These are phyloP conservation scores for Micoletzkya japonica DNA, from an alignment of 2,888 invertebrate species.

Conservation along the genomic window DNA sequence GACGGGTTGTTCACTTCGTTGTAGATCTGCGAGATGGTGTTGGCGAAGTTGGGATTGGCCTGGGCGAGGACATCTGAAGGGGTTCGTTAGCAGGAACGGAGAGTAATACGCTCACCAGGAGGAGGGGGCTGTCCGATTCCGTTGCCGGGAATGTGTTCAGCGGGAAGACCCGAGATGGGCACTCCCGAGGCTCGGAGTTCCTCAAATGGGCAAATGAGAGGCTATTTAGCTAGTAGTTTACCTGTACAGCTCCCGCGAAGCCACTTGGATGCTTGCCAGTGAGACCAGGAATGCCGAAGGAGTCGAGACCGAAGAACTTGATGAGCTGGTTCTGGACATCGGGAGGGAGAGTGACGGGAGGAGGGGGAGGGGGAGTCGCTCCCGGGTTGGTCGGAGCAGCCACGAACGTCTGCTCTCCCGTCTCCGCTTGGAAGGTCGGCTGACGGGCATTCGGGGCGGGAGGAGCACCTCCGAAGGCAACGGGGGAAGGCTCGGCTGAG, in stretches of 20 bases:
- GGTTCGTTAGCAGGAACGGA: not conserved
- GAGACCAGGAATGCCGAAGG: constrained; percentile 63
- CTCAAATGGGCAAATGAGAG: constrained; percentile 28
- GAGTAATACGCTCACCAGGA: constrained; percentile 3
- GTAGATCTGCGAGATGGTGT: constrained; percentile 51
- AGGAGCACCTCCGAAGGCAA: constrained; percentile 14
- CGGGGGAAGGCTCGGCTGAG: constrained; percentile 30
- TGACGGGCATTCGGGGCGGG: constrained; percentile 32
- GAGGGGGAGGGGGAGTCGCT: constrained; percentile 47
- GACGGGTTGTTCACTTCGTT: constrained; percentile 51
- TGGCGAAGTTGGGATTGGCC: constrained; percentile 62
- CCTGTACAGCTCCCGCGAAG: constrained; percentile 61
- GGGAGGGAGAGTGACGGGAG: constrained; percentile 62
- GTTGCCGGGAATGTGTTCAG: constrained; percentile 39
- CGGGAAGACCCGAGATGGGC: constrained; percentile 59
- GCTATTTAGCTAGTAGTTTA: constrained; percentile 9
- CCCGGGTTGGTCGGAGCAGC: constrained; percentile 27
- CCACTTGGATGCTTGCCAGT: constrained; percentile 62
- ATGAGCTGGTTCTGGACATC: constrained; percentile 64
- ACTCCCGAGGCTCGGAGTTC: constrained; percentile 61
- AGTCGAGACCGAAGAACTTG: constrained; percentile 63
- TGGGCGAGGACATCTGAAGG: constrained; percentile 56
- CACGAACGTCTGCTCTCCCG: constrained; percentile 41
- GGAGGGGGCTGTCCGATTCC: constrained; percentile 7
- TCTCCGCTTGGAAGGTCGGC: constrained; percentile 38